Base-by-base conservation (phyloP, 2,797 vertebrate genomes). In the Phoxinus dragarum region DNA sequence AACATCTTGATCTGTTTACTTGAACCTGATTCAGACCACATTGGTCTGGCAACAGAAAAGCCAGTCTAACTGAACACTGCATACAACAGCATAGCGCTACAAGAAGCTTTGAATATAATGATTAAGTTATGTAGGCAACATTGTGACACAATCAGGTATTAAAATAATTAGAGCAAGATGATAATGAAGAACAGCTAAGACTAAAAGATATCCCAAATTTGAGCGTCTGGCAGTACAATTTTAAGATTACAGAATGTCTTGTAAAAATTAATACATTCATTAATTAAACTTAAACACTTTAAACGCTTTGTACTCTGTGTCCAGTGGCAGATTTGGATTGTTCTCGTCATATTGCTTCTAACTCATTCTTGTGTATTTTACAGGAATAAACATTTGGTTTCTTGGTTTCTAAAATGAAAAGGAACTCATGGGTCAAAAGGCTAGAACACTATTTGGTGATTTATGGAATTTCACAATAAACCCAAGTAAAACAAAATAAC, bases 21-120 rank as follows among this genome's bases (percentile, higher is more conserved):
- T 86, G 81, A 81, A 67, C 31, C 61, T 42, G 36, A 42, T 76
- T 85, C 82, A 85, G 81, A 84, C 74, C 88, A 68, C 78, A 74
- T 3, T 85, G 88, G 83, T 86, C 64, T 87, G 71, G 84, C 77
- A 59, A 52, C 38, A 67, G 21, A 80, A 68, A 76, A 56, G n/a
- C 61, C 67, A 64, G 52, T 44, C 52, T 40, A 81, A 67, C 52
- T 23, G 54, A 40, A 44, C 67, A 49, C 19, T 21, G 16, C 44
- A 56, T 23, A 14, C 34, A 86, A 34, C 27, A 61, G 64, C 10
- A 40, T 31, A 86, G 59, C 27, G 17, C 27, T 73, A 36, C 36
- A 49, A 49, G 23, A 67, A 38, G 31, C 31, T 67, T 34, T 49
- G 19, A 9, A 8, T 54, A 54, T 6, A 47, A 23, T 16, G 6